These are phyloP conservation scores for Corynorhinus townsendii DNA, from an alignment of 2,113 vertebrate species.

Conservation along the genomic window DNA sequence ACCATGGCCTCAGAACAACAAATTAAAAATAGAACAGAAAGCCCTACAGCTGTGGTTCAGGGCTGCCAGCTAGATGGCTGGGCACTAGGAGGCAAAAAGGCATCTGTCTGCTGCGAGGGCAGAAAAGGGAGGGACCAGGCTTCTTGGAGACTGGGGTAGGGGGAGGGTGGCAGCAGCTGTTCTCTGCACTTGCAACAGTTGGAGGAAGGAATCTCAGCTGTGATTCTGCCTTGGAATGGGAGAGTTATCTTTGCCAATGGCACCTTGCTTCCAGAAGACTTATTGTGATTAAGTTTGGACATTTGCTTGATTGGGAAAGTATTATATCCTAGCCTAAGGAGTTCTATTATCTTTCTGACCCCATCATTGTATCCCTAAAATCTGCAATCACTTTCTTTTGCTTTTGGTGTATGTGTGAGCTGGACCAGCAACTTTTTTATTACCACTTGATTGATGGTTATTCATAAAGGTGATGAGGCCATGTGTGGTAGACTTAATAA, in stretches of 20 bases:
- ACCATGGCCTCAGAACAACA: not conserved
- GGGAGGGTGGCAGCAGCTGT: not conserved
- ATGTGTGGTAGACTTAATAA: fast-evolving
- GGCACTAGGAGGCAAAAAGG: not conserved
- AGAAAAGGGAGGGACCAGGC: not conserved
- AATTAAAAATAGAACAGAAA: not conserved
- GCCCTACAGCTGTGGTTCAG: not conserved
- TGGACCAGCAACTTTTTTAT: not conserved
- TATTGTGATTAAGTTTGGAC: not conserved
- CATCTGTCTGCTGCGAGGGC: not conserved
- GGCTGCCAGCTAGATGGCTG: not conserved
- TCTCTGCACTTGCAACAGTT: not conserved
- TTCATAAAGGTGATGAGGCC: not conserved
- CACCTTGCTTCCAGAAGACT: not conserved
- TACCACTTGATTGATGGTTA: not conserved
- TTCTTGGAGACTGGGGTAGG: not conserved
- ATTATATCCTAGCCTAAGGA: not conserved
- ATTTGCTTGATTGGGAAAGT: not conserved
- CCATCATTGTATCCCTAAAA: not conserved
- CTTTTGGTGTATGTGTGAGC: not conserved
- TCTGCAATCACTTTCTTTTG: not conserved
- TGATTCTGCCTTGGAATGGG: not conserved
- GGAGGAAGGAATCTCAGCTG: not conserved
- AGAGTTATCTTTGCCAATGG: not conserved
- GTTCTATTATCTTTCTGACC: not conserved